A percentile compares a stretch with the other conserved stretches of the same genome.
phyloP scores from a whole-genome alignment of 2,113 vertebrate genomes.

The Eubucco bourcierii region DNA sequence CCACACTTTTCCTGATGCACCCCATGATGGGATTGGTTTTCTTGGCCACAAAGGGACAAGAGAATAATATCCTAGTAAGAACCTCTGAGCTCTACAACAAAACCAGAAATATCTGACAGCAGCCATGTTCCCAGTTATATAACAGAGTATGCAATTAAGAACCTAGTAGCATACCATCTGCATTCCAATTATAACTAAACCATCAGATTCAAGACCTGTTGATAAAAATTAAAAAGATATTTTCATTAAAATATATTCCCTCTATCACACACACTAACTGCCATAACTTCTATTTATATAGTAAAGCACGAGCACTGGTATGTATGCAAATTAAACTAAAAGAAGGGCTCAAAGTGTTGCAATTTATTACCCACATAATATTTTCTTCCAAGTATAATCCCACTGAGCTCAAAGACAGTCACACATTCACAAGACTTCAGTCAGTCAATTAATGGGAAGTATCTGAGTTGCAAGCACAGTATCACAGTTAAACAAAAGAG shows the following conservation, averaged over 20 bases:
- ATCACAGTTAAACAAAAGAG: not conserved
- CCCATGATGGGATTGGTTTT: too few species aligned
- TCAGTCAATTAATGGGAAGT: not conserved
- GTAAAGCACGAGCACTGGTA: not conserved
- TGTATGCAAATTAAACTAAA: not conserved
- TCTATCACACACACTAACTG: not conserved
- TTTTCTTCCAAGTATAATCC: not conserved
- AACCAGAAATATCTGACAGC: not conserved
- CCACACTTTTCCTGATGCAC: too few species aligned
- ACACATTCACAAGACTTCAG: not conserved
- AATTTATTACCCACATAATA: not conserved
- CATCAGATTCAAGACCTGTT: not conserved
- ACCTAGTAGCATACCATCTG: not conserved
- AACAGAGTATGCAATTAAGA: not conserved
- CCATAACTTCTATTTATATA: not conserved
- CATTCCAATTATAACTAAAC: not conserved
- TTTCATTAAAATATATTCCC: slow-evolving; percentile 6
- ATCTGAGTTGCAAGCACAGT: not conserved
- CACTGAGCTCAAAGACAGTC: not conserved
- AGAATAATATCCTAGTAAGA: not conserved
- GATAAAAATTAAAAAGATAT: not conserved
- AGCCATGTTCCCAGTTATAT: not conserved
- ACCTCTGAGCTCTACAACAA: not conserved
- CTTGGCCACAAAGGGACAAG: too few species aligned
- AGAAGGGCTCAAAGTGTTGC: not conserved